Percentiles rank a stretch among this genome's conserved stretches.
Evolutionary conservation across 2,113 vertebrate species (phyloP).

Genomic region (Physeter macrocephalus): DNA sequence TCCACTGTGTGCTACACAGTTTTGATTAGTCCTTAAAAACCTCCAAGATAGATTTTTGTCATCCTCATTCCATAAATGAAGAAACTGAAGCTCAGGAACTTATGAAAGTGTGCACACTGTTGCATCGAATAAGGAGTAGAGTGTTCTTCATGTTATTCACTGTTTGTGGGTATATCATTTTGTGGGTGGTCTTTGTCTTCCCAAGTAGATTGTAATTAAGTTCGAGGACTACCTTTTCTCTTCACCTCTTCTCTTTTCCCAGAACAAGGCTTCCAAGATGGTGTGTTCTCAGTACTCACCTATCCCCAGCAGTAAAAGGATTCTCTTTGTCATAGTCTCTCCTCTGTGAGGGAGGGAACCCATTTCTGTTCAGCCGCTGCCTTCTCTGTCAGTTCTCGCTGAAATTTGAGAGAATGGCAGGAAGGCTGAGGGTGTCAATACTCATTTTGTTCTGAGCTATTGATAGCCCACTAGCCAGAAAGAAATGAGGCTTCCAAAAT

Average conservation of each 20-base stretch:
- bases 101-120: background rate
- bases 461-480: background rate
- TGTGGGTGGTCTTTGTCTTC: background rate
- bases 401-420: constrained; percentile 9
- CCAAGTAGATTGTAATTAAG: background rate
- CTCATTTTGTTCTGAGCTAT: background rate
- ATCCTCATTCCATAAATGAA: background rate
- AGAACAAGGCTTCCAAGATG: background rate
- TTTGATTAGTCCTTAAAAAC: background rate
- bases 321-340: background rate
- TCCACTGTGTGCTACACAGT: background rate
- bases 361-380: background rate
- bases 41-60: background rate
- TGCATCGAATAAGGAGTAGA: background rate
- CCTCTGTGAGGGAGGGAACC: constrained; percentile 10
- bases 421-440: background rate
- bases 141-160: background rate
- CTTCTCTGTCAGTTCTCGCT: background rate
- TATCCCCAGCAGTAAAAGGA: background rate
- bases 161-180: background rate
- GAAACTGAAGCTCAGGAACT: background rate
- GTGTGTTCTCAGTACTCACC: background rate
- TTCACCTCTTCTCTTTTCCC: background rate
- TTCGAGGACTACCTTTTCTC: background rate
- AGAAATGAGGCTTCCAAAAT: background rate